These are phyloP conservation scores for Chionoecetes opilio DNA, from an alignment of 1,140 invertebrate species.

Conservation along the genomic window DNA sequence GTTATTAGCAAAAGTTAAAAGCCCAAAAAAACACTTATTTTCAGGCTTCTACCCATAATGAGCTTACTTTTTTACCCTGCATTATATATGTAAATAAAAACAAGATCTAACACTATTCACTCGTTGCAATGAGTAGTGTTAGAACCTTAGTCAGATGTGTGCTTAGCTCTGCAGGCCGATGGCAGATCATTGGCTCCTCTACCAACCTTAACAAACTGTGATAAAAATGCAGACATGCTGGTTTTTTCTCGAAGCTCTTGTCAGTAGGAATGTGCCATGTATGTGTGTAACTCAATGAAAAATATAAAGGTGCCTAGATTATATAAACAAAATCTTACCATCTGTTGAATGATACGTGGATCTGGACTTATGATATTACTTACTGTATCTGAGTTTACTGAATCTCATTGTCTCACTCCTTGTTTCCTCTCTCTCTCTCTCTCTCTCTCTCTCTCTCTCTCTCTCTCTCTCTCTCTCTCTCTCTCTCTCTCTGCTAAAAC, in stretches of 20 bases:
- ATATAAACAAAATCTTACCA: not conserved
- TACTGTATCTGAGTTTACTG: constrained; percentile 22
- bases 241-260: constrained; percentile 71
- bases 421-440: not conserved
- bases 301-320: constrained; percentile 12
- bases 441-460: constrained; percentile 39
- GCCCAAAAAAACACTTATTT: too few relatives aligned
- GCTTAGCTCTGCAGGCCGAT: constrained; percentile 75
- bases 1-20: too few relatives aligned
- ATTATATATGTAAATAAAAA: constrained; percentile 3
- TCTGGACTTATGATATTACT: not conserved
- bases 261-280: constrained; percentile 72
- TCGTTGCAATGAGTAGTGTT: constrained; percentile 7
- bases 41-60: not conserved
- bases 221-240: constrained; percentile 78
- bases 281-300: not conserved
- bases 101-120: not conserved
- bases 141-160: constrained; percentile 53
- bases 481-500: too few relatives aligned
- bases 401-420: not conserved
- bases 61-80: not conserved
- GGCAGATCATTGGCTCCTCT: constrained; percentile 73
- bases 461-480: constrained; percentile 37
- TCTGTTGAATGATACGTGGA: not conserved
- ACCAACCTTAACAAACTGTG: constrained; percentile 78